Percentiles rank a stretch among this genome's conserved stretches.
Conservation (phyloP, 2,797 vertebrate genomes). For the Lagocephalus sceleratus region DNA sequence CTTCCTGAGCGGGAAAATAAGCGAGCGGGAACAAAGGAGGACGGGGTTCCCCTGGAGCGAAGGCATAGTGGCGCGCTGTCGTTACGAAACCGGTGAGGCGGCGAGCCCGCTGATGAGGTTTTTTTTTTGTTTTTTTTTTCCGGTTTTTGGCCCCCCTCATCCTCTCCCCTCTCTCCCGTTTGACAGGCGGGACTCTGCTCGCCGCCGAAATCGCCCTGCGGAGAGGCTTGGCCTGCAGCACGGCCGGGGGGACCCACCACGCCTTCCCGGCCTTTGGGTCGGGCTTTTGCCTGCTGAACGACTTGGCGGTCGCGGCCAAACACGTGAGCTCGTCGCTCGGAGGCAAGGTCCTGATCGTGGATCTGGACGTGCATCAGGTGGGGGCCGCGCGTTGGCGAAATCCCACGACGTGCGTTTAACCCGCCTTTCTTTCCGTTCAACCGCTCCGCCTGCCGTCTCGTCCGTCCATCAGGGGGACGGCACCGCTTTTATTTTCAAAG, state of each 20-base stretch:
- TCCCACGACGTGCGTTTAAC: too few relatives aligned
- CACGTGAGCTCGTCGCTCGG: constrained; percentile 22
- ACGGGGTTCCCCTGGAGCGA: constrained; percentile 69
- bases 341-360: constrained; percentile 64
- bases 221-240: constrained; percentile 68
- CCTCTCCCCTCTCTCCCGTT: background rate
- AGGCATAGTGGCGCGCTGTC: constrained; percentile 60
- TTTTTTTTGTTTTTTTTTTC: background rate
- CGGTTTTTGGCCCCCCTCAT: background rate
- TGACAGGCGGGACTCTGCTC: constrained; percentile 60
- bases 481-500: constrained; percentile 69
- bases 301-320: constrained; percentile 64
- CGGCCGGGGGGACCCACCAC: constrained; percentile 67
- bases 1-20: constrained; percentile 51
- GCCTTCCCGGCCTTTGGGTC: constrained; percentile 63
- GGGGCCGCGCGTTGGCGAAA: background rate
- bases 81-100: constrained; percentile 63
- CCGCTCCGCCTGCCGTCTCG: background rate
- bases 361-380: constrained; percentile 75
- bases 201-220: constrained; percentile 62
- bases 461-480: constrained; percentile 61
- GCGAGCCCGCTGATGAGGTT: background rate
- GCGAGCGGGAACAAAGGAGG: constrained; percentile 55
- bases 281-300: constrained; percentile 69
- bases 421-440: background rate